Base-by-base conservation (phyloP, 2,888 invertebrate species). In the Alcis repandata region DNA sequence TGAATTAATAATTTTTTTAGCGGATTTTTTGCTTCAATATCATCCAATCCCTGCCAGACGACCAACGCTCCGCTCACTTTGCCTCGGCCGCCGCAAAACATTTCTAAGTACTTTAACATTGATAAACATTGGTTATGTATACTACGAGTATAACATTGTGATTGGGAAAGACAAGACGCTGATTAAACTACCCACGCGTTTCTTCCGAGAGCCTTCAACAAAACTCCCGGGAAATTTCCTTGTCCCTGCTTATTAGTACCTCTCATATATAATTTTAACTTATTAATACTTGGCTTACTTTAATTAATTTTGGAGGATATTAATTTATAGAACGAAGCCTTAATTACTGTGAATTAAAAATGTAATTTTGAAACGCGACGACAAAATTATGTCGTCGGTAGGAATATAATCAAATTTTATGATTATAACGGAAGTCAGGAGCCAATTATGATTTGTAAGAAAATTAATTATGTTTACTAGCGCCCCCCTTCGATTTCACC, bases 261-360 rank as follows among this genome's bases (percentile, higher is more conserved):
- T 56, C 49, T 40, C 57, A 46, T 61, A 20, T 45, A 60, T 52
- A 65, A 66, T 66, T 57, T 61, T 52, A 61, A 57, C 65, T 61
- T 61, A 57, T 60, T 60, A 66, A 66, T 61, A 57, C 65, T 66
- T 57, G 60, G 41, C 60, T 52, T 53, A 66, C 41, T 58, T 57
- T 61, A 66, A 66, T 66, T 60, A 66, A 66, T 60, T 66, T 58
- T 27, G 49, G 32, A 59, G 4, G 54, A 59, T 56, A 60, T 65
- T 60, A 59, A 65, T 56, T 65, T 56, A 52, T 57, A 57, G 59
- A 52, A 52, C 22, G 49, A 43, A 60, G 52, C 48, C 56, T 46
- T 65, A 61, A 66, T 66, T 66, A 52, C 38, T 32, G 20, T 52
- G 46, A 66, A 66, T 66, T 66, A 66, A 66, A 66, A 66, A 57